Conservation (phyloP, 2,888 invertebrate genomes). For the Amiota communis region DNA sequence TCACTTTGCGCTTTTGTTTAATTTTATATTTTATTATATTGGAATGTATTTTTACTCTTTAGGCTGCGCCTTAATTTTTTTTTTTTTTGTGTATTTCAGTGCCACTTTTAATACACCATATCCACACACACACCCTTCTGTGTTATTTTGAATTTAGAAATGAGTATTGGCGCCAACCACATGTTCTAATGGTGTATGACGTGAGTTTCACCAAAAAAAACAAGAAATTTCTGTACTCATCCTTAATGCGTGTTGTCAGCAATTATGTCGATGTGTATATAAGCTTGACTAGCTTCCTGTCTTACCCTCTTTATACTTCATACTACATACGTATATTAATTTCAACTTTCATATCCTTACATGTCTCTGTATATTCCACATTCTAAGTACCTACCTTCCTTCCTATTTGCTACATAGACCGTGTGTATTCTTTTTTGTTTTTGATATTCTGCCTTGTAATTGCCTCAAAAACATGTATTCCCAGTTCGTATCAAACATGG, state of each 20-base stretch:
- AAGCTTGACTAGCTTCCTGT: conserved; percentile 37
- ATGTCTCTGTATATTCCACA: conserved; percentile 20
- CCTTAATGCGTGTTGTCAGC: conserved; percentile 53
- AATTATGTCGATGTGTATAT: conserved; percentile 53
- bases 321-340: conserved; percentile 42
- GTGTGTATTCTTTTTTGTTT: conserved; percentile 45
- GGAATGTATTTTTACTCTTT: conserved; percentile 38
- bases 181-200: background rate
- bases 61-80: conserved; percentile 41
- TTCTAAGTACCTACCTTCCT: background rate
- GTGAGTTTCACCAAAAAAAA: background rate
- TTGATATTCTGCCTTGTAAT: no score
- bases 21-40: conserved; percentile 3
- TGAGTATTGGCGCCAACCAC: background rate
- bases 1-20: background rate
- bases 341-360: conserved; percentile 52
- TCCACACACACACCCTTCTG: background rate
- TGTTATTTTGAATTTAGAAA: no score
- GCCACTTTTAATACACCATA: conserved; percentile 31
- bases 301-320: background rate
- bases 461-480: no score
- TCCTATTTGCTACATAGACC: conserved; percentile 16
- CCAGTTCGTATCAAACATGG: no score
- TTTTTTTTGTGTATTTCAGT: conserved; percentile 37
- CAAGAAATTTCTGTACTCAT: background rate